These are phyloP conservation scores for Oryctes rhinoceros DNA, from an alignment of 1,140 invertebrate genomes.

Conservation along the genomic window DNA sequence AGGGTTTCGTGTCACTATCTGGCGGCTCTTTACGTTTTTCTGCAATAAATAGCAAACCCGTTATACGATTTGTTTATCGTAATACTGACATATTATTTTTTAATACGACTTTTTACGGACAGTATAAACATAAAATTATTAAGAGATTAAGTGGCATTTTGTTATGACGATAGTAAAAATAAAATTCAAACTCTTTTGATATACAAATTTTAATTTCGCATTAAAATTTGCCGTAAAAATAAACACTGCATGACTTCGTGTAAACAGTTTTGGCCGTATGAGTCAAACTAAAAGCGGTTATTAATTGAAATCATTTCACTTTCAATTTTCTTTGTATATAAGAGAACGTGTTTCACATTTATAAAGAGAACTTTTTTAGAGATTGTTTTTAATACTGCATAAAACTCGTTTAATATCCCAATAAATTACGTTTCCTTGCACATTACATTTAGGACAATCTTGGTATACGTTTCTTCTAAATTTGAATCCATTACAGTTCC, in stretches of 20 bases:
- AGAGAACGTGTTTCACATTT: too few relatives aligned
- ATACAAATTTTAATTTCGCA: constrained; percentile 16
- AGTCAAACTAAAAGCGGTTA: constrained; percentile 5
- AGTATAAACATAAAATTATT: background rate
- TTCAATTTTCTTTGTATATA: constrained; percentile 4
- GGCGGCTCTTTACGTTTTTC: constrained; percentile 89
- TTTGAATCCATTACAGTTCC: too few relatives aligned
- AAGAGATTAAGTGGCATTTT: constrained; percentile 6
- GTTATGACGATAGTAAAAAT: constrained; percentile 19
- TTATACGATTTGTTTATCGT: background rate
- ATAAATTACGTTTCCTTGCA: too few relatives aligned
- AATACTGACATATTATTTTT: background rate
- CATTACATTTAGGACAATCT: too few relatives aligned
- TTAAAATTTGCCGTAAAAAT: constrained; percentile 11
- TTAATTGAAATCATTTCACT: constrained; percentile 22
- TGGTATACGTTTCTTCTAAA: too few relatives aligned
- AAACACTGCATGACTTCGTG: background rate
- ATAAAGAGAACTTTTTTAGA: too few relatives aligned
- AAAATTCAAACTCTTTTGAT: constrained; percentile 7
- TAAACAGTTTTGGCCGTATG: constrained; percentile 13
- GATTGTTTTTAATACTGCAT: too few relatives aligned
- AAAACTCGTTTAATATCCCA: too few relatives aligned
- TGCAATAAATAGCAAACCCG: constrained; percentile 58
- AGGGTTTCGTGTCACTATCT: constrained; percentile 80
- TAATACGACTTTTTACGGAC: background rate